phyloP scores from a whole-genome alignment of 2,113 vertebrate species.

The Toxotes chatareus region DNA sequence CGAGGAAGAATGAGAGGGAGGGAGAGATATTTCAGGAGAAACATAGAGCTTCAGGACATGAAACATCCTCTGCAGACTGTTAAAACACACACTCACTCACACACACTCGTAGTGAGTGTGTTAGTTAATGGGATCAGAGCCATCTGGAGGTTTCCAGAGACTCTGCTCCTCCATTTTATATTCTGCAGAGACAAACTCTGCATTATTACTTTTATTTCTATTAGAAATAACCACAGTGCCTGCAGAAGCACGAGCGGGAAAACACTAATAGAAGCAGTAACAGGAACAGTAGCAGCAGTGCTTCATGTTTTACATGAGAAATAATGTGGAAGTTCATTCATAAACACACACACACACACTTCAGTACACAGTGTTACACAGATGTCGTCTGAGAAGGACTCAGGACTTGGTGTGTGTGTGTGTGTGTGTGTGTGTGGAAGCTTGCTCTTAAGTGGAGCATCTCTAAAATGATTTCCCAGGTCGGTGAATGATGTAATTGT shows the following conservation, averaged over 20 bases:
- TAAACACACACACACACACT: constrained; percentile 8
- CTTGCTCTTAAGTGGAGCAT: constrained; percentile 72
- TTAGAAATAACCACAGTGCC: neutral
- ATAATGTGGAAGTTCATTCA: constrained; percentile 3
- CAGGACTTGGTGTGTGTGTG: constrained; percentile 30
- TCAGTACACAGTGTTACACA: constrained; percentile 22
- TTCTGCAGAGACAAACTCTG: constrained; percentile 1
- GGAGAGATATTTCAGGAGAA: constrained; percentile 47
- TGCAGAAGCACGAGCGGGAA: neutral
- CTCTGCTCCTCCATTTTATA: neutral
- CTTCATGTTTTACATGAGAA: constrained; percentile 22
- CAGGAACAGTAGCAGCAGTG: neutral
- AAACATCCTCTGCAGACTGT: constrained; percentile 50
- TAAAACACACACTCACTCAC: constrained; percentile 31
- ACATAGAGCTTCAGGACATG: constrained; percentile 47
- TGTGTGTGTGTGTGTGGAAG: constrained; percentile 28
- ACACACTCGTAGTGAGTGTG: constrained; percentile 21
- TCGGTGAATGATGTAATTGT: constrained; percentile 72
- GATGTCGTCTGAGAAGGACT: constrained; percentile 44
- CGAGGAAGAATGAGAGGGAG: constrained; percentile 19
- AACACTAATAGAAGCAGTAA: neutral
- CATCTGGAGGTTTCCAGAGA: constrained; percentile 56
- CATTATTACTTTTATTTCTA: constrained; percentile 44
- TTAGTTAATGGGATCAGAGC: constrained; percentile 51
- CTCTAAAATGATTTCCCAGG: constrained; percentile 78